phyloP scores from a whole-genome alignment of 2,888 invertebrate species.

The Orthosia gothica region DNA sequence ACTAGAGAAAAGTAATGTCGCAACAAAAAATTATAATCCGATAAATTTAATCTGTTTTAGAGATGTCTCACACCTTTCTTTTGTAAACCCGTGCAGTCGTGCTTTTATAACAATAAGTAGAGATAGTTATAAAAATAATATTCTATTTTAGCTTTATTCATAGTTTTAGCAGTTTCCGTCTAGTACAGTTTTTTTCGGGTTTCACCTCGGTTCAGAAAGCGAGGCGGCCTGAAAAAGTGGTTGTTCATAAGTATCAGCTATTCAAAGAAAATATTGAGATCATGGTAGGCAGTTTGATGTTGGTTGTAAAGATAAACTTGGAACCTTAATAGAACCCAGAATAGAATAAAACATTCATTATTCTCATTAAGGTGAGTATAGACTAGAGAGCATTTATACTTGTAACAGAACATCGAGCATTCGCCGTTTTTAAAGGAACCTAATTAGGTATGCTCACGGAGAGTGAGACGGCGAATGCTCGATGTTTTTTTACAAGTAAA shows the following conservation, averaged over 20 bases:
- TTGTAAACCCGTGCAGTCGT: conserved; percentile 6
- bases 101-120: not conserved
- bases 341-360: not conserved
- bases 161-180: conserved; percentile 68
- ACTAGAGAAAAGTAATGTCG: conserved; percentile 1
- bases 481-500: too few relatives aligned
- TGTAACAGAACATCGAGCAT: too few relatives aligned
- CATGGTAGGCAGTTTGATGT: conserved; percentile 33
- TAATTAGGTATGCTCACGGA: too few relatives aligned
- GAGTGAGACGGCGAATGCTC: too few relatives aligned
- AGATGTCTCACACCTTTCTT: not conserved
- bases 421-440: too few relatives aligned
- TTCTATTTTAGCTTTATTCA: conserved; percentile 55
- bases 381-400: too few relatives aligned
- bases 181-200: conserved; percentile 66
- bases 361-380: too few relatives aligned
- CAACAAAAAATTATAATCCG: not conserved
- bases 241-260: conserved; percentile 28
- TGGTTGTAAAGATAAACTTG: not conserved
- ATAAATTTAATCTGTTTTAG: not conserved
- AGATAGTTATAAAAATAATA: not conserved
- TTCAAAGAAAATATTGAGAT: conserved; percentile 53
- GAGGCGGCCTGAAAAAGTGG: conserved; percentile 53
- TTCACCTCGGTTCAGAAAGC: conserved; percentile 75
- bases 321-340: not conserved